Evolutionary conservation across 2,113 vertebrate genomes (phyloP).

Genomic region (Dasyurus viverrinus): DNA sequence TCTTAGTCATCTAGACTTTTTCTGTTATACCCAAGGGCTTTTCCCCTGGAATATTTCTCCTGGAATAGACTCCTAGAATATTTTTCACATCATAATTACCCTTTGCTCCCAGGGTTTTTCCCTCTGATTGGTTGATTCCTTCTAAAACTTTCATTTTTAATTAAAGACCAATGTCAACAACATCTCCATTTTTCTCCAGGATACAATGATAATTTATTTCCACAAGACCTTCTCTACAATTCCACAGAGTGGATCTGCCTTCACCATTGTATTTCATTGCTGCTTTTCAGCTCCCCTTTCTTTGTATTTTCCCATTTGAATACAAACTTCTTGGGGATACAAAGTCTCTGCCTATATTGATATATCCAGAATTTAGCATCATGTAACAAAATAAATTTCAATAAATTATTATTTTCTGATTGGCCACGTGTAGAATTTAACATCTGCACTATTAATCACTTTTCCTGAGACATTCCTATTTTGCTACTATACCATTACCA

Average conservation of each 20-base stretch:
- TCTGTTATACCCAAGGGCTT: not conserved
- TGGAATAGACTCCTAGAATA: not conserved
- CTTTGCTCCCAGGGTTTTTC: not conserved
- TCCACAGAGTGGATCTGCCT: no score
- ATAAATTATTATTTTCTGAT: not conserved
- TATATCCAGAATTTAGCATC: not conserved
- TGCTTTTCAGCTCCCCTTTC: not conserved
- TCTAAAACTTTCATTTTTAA: not conserved
- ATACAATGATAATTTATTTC: not conserved
- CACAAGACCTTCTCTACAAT: not conserved
- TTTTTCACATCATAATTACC: not conserved
- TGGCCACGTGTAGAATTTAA: not conserved
- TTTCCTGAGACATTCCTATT: not conserved
- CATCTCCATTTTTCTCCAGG: not conserved
- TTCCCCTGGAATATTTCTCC: not conserved
- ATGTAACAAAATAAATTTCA: not conserved
- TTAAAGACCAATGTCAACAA: not conserved
- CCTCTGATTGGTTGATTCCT: not conserved
- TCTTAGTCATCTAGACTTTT: not conserved
- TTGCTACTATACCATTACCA: not conserved
- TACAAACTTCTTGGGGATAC: fast-evolving
- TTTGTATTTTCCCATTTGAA: not conserved
- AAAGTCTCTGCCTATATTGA: not conserved
- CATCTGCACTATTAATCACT: not conserved
- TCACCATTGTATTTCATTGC: not conserved